Percentiles rank a stretch among this genome's conserved stretches.
Evolutionary conservation across 2,113 vertebrate species (phyloP).

Genomic region (Psittacus erithacus): DNA sequence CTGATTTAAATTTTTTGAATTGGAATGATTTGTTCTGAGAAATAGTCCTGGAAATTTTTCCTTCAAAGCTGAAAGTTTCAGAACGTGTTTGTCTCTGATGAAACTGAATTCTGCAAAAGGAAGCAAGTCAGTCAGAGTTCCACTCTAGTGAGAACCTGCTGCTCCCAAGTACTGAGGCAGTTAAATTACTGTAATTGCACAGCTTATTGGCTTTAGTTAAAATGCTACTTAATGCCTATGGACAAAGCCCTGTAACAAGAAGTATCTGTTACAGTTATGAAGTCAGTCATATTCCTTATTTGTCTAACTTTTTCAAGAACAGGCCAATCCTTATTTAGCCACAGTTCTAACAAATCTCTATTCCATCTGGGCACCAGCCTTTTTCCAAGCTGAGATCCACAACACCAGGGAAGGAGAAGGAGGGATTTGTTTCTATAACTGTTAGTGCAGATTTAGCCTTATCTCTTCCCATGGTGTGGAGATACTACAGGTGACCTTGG

Average conservation of each 20-base stretch:
- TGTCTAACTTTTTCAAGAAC: neutral
- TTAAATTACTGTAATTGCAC: neutral
- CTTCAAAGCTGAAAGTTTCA: neutral
- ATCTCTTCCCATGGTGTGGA: rapidly evolving
- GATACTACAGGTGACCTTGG: neutral
- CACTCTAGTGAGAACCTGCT: neutral
- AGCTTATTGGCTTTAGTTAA: neutral
- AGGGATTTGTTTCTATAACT: neutral
- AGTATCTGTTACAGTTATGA: neutral
- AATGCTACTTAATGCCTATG: neutral
- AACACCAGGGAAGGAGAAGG: neutral
- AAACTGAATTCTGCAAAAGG: neutral
- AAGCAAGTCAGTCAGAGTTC: neutral
- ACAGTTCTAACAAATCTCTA: neutral
- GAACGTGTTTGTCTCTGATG: neutral
- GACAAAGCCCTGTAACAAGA: neutral
- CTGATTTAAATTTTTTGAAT: neutral
- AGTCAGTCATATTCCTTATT: neutral
- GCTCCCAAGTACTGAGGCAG: neutral
- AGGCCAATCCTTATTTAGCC: constrained; percentile 4
- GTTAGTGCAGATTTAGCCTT: neutral
- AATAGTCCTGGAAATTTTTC: neutral
- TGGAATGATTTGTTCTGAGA: neutral
- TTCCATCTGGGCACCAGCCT: neutral
- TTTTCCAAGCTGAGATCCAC: neutral